Percentiles rank a stretch among this genome's conserved stretches.
Conservation (phyloP, 2,888 invertebrate species). For the Papilio demoleus region DNA sequence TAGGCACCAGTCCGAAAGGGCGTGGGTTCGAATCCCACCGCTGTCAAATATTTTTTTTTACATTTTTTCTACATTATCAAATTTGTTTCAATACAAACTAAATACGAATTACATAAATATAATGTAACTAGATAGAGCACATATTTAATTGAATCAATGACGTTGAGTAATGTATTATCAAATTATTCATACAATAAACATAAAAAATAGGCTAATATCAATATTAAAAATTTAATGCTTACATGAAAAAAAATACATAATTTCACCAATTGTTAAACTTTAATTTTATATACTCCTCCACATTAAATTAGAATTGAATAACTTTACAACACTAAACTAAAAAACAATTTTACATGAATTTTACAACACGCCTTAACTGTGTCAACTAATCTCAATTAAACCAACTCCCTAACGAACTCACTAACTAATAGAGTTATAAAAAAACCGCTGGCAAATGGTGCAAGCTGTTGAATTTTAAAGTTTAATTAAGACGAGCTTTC, state of each 20-base stretch:
- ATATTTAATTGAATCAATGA: background rate
- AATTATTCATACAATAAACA: background rate
- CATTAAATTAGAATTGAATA: too few relatives aligned
- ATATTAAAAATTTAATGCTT: too few relatives aligned
- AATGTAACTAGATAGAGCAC: background rate
- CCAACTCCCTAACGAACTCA: constrained; percentile 14
- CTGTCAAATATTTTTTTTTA: constrained; percentile 64
- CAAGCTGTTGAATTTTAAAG: constrained; percentile 35
- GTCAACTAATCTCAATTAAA: constrained; percentile 6
- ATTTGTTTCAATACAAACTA: background rate
- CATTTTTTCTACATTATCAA: background rate
- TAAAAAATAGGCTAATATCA: background rate
- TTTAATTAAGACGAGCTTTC: constrained; percentile 33
- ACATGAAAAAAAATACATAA: background rate
- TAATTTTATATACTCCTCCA: background rate
- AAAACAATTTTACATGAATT: constrained; percentile 5
- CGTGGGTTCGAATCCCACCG: constrained; percentile 85
- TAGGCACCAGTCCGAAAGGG: constrained; percentile 92
- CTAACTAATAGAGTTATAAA: constrained; percentile 31
- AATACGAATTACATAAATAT: too few relatives aligned
- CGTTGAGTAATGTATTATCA: background rate
- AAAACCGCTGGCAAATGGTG: constrained; percentile 15
- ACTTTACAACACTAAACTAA: too few relatives aligned
- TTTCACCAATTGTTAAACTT: too few relatives aligned
- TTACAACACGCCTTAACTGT: background rate